Evolutionary conservation across 2,113 vertebrate species (phyloP), one percentile per base, ranked within the genome.

Genomic region (Serinus canaria): DNA sequence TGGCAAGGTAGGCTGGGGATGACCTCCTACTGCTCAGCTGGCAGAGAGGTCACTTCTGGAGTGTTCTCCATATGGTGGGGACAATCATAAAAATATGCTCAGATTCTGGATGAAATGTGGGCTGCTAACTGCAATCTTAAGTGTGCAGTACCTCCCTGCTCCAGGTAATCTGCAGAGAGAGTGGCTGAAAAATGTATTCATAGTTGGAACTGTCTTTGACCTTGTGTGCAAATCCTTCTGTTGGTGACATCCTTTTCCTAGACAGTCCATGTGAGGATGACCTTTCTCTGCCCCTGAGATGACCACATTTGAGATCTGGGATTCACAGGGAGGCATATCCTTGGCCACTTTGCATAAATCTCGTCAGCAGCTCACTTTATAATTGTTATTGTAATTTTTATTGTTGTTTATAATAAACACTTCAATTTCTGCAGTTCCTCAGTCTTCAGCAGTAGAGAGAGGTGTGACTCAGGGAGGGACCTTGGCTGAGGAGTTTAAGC

Each of bases 1-100:
- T 3, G 99, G 99, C 53, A 99, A 99, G 99, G 99, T 99, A 74
- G 73, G 96, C 5, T 73, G 5, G 83, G 78, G 6, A 35, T 79
- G 44, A 56, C 33, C 25, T 76, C 27, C 41, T 66, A 1, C 25
- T 50, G 31, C 27, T 83, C 33, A 81, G 7, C 43, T n/a, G 49
- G 22, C 43, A 52, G 44, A 19, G 22, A 67, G 27, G 50, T 55
- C 23, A 47, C 22, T 60, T 73, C 39, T 39, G 62, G 10, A 50
- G 18, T 72, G 18, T 81, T 85, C 33, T 46, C 50, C 2, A 1
- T 44, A 6, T 74, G 10, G 8, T 58, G 35, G 39, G 35, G 19
- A 43, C 9, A 72, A 41, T 9, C 2, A 4, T 89, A 84, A 59
- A 87, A 72, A 44, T 68, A 25, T 0, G 0, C 14, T 33, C 43